Percentiles rank a stretch among this genome's conserved stretches.
These are phyloP conservation scores for Ricordea florida DNA, from an alignment of 92 coral and sea anemone genomes.

Conservation along the genomic window DNA sequence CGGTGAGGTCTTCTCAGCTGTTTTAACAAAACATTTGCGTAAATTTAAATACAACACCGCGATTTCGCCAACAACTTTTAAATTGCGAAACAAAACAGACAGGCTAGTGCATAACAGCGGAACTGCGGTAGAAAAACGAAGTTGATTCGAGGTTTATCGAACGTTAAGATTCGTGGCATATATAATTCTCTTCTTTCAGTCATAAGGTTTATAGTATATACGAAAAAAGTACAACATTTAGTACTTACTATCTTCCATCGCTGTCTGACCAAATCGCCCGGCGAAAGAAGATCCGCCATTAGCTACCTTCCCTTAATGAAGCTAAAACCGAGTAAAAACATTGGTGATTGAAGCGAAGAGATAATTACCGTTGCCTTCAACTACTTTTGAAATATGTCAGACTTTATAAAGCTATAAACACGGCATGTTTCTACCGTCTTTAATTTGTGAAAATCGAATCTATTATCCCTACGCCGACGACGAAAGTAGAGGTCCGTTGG, in stretches of 20 bases:
- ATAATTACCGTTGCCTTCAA: conserved; percentile 10
- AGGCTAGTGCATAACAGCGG: neutral
- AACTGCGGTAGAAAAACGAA: neutral
- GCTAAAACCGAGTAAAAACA: conserved; percentile 46
- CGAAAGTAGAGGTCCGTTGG: conserved; percentile 8
- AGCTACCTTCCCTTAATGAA: conserved; percentile 44
- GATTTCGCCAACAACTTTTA: neutral
- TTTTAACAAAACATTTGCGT: neutral
- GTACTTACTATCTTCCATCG: conserved; percentile 99
- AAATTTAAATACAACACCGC: neutral
- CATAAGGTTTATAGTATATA: neutral
- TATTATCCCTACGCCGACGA: neutral
- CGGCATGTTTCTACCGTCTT: conserved; percentile 13
- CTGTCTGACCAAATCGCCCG: conserved; percentile 96
- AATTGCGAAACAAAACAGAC: conserved; percentile 13
- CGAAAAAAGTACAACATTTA: conserved; percentile 4
- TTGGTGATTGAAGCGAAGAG: conserved; percentile 13
- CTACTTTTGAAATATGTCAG: conserved; percentile 1
- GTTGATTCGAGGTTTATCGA: neutral
- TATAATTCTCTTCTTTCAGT: neutral
- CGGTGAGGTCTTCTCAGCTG: no score
- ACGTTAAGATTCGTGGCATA: neutral
- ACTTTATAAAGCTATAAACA: conserved; percentile 22
- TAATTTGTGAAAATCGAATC: conserved; percentile 24
- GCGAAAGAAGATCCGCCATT: conserved; percentile 98